A percentile compares a stretch with the other conserved stretches of the same genome.
These are phyloP conservation scores for Drosophila auraria DNA, from an alignment of 1,140 invertebrate species.

Conservation along the genomic window DNA sequence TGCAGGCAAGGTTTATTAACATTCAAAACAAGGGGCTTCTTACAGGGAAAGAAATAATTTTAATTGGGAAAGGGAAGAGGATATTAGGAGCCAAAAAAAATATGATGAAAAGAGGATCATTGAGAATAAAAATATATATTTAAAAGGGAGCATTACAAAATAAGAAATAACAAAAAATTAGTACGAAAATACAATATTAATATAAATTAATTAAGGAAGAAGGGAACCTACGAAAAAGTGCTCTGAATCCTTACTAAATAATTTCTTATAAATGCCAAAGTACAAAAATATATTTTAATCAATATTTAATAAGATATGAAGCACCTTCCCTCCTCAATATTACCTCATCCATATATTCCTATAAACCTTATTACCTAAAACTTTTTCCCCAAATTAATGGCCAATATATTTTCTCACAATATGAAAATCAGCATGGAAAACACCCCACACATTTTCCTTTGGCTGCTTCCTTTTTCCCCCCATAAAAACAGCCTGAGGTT, in stretches of 20 bases:
- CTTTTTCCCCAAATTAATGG: not conserved
- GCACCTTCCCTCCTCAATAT: not conserved
- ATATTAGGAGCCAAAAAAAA: not conserved
- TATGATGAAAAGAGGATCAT: slow-evolving; percentile 15
- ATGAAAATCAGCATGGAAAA: not conserved
- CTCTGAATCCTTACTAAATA: not conserved
- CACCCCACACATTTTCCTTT: not conserved
- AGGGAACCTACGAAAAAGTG: no score
- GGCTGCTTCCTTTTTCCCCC: slow-evolving; percentile 27
- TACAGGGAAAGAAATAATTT: slow-evolving; percentile 7
- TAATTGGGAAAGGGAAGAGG: not conserved
- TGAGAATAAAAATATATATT: not conserved
- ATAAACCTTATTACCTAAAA: not conserved
- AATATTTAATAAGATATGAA: no score
- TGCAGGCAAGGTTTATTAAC: slow-evolving; percentile 74
- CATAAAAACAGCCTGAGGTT: slow-evolving; percentile 10
- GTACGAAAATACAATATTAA: not conserved
- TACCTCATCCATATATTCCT: not conserved
- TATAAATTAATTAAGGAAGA: not conserved
- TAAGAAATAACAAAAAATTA: not conserved
- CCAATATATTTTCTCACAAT: not conserved
- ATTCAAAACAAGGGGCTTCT: slow-evolving; percentile 47
- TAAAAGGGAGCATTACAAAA: not conserved
- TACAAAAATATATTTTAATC: not conserved
- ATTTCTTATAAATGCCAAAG: not conserved